Conservation (phyloP, 35 echinoderm and acorn worm species). For the Heliocidaris erythrogramma region DNA sequence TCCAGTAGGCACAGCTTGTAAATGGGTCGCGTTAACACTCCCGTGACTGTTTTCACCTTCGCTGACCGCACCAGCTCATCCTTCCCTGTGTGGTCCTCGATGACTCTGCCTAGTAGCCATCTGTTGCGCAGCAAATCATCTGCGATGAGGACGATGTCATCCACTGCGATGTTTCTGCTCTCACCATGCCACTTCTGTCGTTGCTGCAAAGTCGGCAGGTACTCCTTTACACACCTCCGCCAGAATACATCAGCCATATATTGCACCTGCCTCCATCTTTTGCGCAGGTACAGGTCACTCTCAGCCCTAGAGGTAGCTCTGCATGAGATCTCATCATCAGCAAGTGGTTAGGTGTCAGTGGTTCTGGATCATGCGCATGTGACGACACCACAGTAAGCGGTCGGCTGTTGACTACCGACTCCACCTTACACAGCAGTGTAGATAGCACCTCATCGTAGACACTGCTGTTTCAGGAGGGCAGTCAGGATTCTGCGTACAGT, state of each 20-base stretch:
- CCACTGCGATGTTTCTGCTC: background rate
- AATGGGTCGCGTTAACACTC: background rate
- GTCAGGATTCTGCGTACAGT: constrained; percentile 5
- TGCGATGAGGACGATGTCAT: background rate
- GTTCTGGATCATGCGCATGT: constrained; percentile 31
- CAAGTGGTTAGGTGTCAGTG: constrained; percentile 56
- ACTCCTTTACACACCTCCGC: background rate
- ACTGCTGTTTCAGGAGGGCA: constrained; percentile 12
- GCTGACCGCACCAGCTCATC: background rate
- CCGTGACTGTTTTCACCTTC: background rate
- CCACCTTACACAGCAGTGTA: constrained; percentile 65
- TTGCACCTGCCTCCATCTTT: background rate
- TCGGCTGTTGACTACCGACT: background rate
- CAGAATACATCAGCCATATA: background rate
- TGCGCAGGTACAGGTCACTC: background rate
- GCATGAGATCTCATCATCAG: background rate
- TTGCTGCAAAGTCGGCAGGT: background rate
- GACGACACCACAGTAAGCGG: background rate
- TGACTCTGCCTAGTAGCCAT: background rate
- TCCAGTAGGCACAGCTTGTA: background rate
- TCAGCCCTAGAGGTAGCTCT: background rate
- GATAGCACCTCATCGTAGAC: constrained; percentile 66
- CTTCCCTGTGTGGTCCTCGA: background rate
- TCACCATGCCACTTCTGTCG: background rate
- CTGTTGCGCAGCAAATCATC: background rate